Evolutionary conservation across 2,113 vertebrate species (phyloP).

Genomic region (Varanus komodoensis): DNA sequence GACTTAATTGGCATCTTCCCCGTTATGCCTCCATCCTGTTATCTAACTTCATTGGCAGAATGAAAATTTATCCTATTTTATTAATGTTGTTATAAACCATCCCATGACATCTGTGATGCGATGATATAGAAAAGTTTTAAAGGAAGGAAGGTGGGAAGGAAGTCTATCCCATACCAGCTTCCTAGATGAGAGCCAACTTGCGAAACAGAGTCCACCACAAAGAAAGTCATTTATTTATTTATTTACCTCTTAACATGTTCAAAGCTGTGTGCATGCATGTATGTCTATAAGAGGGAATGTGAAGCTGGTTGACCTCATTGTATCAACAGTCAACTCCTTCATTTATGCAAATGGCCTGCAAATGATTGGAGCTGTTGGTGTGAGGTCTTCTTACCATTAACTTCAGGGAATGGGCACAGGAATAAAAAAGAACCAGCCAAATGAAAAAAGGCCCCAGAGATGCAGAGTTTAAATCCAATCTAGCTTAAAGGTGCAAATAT

Average conservation of each 20-base stretch:
- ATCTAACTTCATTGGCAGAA: neutral
- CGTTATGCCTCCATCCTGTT: no score
- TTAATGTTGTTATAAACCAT: no score
- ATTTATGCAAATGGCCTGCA: neutral
- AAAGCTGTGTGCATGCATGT: no score
- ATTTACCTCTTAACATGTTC: neutral
- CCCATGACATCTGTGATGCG: no score
- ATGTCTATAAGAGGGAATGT: no score
- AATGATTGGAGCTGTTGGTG: neutral
- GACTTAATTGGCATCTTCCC: neutral
- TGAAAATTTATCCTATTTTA: neutral
- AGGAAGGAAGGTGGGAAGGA: no score
- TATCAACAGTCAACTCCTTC: neutral
- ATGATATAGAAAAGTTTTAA: no score
- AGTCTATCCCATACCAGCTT: neutral
- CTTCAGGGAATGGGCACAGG: neutral
- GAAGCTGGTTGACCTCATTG: neutral
- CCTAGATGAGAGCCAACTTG: neutral
- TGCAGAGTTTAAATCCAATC: neutral
- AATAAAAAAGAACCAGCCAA: neutral
- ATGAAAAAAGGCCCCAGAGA: neutral
- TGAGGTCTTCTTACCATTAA: neutral
- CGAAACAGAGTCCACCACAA: neutral
- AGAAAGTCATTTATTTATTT: no score
- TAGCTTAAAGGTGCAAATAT: neutral